A percentile compares a stretch with the other conserved stretches of the same genome.
Evolutionary conservation across 2,113 vertebrate genomes (phyloP).

Genomic region (Neotoma lepida): DNA sequence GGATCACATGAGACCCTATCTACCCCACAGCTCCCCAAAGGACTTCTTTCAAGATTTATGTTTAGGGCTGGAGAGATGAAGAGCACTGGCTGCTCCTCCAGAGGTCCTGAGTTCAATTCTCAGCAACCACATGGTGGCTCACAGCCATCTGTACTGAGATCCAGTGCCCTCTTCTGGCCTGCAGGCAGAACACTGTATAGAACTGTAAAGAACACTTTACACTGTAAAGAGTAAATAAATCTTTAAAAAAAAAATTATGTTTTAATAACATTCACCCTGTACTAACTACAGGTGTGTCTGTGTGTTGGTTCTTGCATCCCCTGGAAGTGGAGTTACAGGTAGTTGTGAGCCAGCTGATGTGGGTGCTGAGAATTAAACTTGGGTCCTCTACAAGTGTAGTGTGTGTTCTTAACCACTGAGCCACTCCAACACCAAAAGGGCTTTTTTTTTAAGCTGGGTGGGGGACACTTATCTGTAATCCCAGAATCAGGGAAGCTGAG

Average conservation of each 20-base stretch:
- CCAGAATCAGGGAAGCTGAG: background rate
- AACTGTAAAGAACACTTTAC: no score
- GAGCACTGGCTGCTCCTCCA: no score
- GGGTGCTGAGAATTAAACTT: background rate
- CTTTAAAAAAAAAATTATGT: no score
- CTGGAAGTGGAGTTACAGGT: background rate
- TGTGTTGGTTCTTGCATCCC: background rate
- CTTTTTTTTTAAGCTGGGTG: background rate
- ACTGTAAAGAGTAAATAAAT: no score
- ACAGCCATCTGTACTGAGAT: no score
- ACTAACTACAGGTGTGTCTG: background rate
- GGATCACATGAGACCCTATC: background rate
- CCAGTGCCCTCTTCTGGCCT: no score
- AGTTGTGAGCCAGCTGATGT: background rate
- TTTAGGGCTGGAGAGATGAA: background rate
- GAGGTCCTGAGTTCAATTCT: no score
- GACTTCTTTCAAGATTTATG: background rate
- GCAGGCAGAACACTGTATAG: no score
- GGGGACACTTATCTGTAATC: background rate
- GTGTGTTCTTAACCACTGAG: background rate
- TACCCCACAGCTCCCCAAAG: background rate
- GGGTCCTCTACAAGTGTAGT: background rate
- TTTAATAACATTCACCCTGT: background rate
- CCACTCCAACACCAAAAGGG: background rate
- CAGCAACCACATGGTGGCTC: no score